Base-by-base conservation (phyloP, 2,797 vertebrate genomes). In the Hoplostethus atlanticus region DNA sequence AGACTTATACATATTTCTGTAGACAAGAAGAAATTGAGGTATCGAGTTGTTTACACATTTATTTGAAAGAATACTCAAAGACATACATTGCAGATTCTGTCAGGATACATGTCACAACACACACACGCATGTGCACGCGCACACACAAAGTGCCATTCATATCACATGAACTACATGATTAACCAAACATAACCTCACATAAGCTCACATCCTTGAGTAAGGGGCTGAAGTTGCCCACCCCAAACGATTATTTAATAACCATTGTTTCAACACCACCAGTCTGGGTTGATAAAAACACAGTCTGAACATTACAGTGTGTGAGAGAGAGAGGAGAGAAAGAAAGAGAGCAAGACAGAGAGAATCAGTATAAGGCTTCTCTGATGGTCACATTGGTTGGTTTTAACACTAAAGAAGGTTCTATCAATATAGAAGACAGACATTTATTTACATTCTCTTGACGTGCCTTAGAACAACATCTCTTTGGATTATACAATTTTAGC, bases 21-120 rank as follows among this genome's bases (percentile, higher is more conserved):
- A 47, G 15, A n/a, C 15, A 40, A 47, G 11, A 47, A 38, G 6
- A 57, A n/a, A 10, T 17, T 25, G 31, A 16, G 28, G 28, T 31
- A 76, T 69, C 28, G 9, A 13, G 36, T 15, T 6, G 13, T 44
- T 40, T 51, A 88, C 66, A 71, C 59, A 72, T 91, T 89, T 88
- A 90, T 89, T 90, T 78, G 31, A 77, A 86, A 84, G 57, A 84
- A 79, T 21, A 64, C 28, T 71, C 73, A 75, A 40, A 68, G 50
- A 71, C 73, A 76, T 69, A 73, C 61, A 46, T 68, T 74, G 40
- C 50, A 73, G 64, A 79, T 42, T 71, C 53, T 59, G 76, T 69
- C 68, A 77, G 40, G 21, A 61, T 59, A 65, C 59, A 79, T 28
- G 34, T 68, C 54, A 76, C 59, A 58, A 54, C 60, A 70, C 60